Conservation (phyloP, 2,113 vertebrate species). For the Eurystomus gularis region DNA sequence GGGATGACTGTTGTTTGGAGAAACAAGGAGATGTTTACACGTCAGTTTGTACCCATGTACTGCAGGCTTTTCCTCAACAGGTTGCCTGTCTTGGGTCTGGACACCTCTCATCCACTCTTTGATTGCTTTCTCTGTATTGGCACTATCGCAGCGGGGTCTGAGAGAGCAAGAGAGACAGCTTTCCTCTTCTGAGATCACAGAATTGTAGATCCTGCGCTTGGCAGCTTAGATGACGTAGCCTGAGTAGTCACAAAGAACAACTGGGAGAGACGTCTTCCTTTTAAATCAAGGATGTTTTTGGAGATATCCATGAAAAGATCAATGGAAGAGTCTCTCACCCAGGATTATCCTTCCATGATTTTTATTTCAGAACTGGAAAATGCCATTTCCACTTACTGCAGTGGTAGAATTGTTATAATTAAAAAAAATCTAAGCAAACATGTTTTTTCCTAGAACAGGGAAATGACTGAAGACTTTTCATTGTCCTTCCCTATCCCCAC, state of each 20-base stretch:
- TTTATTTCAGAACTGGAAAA: background rate
- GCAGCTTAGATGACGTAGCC: background rate
- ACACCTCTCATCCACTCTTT: background rate
- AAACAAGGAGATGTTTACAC: background rate
- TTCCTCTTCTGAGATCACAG: background rate
- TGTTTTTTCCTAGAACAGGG: background rate
- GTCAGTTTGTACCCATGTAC: background rate
- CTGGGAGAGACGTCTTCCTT: background rate
- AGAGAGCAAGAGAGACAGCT: background rate
- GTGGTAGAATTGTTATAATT: background rate
- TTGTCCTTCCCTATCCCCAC: background rate
- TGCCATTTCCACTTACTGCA: background rate
- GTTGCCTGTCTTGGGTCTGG: background rate
- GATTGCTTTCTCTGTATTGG: background rate
- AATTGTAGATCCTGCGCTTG: too few relatives aligned
- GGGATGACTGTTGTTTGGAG: background rate
- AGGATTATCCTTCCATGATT: background rate
- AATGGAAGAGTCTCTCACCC: background rate
- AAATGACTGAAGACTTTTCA: background rate
- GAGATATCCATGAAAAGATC: background rate
- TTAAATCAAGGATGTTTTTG: background rate
- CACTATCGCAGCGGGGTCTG: accelerated
- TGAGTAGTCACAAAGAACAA: background rate
- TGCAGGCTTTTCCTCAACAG: background rate
- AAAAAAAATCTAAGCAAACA: background rate